Evolutionary conservation across 2,113 vertebrate species (phyloP), one percentile per base, ranked within the genome.

Genomic region (Prionailurus bengalensis): DNA sequence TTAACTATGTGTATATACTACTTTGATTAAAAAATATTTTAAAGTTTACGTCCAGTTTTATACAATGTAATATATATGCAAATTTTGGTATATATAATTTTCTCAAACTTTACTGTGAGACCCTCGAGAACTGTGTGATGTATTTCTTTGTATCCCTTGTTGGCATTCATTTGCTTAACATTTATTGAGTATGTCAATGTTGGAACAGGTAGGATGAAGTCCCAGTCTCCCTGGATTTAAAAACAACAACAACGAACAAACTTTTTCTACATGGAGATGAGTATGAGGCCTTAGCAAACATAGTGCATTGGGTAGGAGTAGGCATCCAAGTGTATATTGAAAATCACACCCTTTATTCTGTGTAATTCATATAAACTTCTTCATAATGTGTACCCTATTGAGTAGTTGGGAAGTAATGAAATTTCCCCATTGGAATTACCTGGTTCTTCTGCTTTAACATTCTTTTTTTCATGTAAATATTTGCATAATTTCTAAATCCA

Each of bases 401-500:
- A 23, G 21, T 91, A 73, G 71, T 39, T 74, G 21, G 82, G 21
- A 74, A 53, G 42, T 88, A 88, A 66, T 78, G 93, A 53, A 73
- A 71, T 71, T 79, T 92, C 11, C 17, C 25, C 17, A 5, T 74
- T 51, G 71, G 33, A 90, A 19, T 85, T 92, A 74, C 29, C 48
- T 70, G 61, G 8, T 53, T 79, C 17, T 73, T 90, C 42, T 96
- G 14, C 71, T 55, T 82, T 70, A 68, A 42, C 58, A 7, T 84
- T 92, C 51, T 73, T 29, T 95, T 95, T 76, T 81, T 74, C 71
- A 36, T 68, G 29, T 89, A 92, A 89, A 45, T 92, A 68, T 89
- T 83, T 66, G 27, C 8, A 2, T 68, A 63, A 45, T 92, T 83
- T 94, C 66, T 89, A 73, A 89, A 85, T 61, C 79, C 58, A 83